Evolutionary conservation across 2,113 vertebrate genomes (phyloP).

Genomic region (Cynocephalus volans): DNA sequence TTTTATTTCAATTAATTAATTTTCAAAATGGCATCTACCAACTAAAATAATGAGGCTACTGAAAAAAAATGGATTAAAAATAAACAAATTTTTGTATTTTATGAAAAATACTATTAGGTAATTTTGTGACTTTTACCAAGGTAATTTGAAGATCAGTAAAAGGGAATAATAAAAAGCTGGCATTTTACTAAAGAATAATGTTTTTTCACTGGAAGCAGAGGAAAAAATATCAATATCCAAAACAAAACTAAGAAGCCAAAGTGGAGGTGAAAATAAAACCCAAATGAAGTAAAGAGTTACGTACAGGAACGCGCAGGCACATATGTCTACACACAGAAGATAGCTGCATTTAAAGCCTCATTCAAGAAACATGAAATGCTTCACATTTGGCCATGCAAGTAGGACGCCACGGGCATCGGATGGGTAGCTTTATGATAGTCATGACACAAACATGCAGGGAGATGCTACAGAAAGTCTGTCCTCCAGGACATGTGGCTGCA

Average conservation of each 20-base stretch:
- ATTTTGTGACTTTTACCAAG: slow-evolving; percentile 52
- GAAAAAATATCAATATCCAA: slow-evolving; percentile 51
- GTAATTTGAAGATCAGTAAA: slow-evolving; percentile 50
- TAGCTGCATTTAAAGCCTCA: slow-evolving; percentile 38
- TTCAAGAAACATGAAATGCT: slow-evolving; percentile 3
- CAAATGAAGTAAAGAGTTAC: slow-evolving; percentile 34
- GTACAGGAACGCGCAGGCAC: neutral
- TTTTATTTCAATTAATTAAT: slow-evolving; percentile 64
- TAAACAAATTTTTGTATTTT: slow-evolving; percentile 54
- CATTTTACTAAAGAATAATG: slow-evolving; percentile 61
- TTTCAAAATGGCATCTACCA: slow-evolving; percentile 49
- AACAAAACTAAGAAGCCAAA: slow-evolving; percentile 19
- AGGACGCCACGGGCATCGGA: neutral
- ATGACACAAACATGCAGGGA: slow-evolving; percentile 59
- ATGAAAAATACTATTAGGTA: slow-evolving; percentile 24
- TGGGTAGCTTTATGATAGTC: neutral
- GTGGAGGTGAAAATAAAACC: neutral
- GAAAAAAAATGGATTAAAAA: slow-evolving; percentile 35
- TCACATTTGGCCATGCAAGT: slow-evolving; percentile 69
- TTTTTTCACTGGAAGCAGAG: slow-evolving; percentile 40
- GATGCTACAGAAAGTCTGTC: neutral
- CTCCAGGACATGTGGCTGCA: neutral
- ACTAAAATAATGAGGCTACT: slow-evolving; percentile 40
- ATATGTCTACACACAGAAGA: neutral
- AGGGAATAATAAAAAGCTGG: slow-evolving; percentile 57